Evolutionary conservation across 2,888 invertebrate genomes (phyloP).

Genomic region (Tricholauxania praeusta): DNA sequence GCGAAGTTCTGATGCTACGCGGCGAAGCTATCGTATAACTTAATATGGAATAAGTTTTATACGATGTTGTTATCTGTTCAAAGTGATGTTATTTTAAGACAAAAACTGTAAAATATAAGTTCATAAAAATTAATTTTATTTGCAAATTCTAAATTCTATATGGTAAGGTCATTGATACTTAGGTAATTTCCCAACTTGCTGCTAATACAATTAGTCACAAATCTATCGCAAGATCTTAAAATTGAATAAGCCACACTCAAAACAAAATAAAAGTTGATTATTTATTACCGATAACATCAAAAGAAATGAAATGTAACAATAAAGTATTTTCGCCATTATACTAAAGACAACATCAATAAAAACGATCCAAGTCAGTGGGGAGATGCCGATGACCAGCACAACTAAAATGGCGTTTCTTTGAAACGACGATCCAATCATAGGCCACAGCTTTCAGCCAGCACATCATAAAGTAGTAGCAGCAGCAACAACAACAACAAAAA

Average conservation of each 20-base stretch:
- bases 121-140: too few species aligned
- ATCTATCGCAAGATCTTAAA: slow-evolving; percentile 39
- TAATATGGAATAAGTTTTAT: too few species aligned
- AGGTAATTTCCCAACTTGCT: too few species aligned
- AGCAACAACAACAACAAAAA: slow-evolving; percentile 24
- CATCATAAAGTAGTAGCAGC: slow-evolving; percentile 17
- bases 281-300: neutral
- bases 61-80: too few species aligned
- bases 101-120: too few species aligned
- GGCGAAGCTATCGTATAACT: too few species aligned
- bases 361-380: slow-evolving; percentile 29
- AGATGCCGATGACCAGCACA: slow-evolving; percentile 41
- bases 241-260: slow-evolving; percentile 40
- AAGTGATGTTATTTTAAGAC: too few species aligned
- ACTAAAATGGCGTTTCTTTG: slow-evolving; percentile 42
- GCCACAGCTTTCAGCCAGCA: slow-evolving; percentile 6
- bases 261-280: slow-evolving; percentile 1
- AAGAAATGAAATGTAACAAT: neutral
- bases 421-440: slow-evolving; percentile 44
- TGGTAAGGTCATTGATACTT: too few species aligned
- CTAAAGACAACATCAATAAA: neutral
- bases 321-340: neutral
- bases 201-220: too few species aligned
- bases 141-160: too few species aligned
- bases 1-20: too few species aligned